Evolutionary conservation across 2,113 vertebrate genomes (phyloP), one percentile per base, ranked within the genome.

Genomic region (Myrmecophaga tridactyla): DNA sequence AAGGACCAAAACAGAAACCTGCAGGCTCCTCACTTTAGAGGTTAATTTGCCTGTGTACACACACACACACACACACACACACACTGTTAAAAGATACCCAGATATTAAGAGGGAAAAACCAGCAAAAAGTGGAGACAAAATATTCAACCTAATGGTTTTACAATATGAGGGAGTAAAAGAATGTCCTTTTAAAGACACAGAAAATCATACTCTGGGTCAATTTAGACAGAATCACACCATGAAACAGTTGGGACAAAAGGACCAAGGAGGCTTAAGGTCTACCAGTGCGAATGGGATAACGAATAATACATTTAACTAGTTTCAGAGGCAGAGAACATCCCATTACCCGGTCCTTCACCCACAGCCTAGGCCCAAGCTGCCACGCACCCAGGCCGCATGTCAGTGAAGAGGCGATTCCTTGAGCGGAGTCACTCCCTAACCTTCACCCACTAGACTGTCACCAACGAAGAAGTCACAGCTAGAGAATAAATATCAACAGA

Each of bases 1-100:
- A 69, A 62, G 31, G 43, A 36, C 53, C 23, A 29, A 70, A 48
- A 48, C 46, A 48, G 10, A 51, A 51, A 51, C 48, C 48, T 51
- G 48, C 48, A 51, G 10, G 48, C 14, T 51, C 48, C 48, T 51
- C 14, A 48, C n/a, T n/a, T n/a, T n/a, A n/a, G n/a, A n/a, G n/a
- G n/a, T n/a, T n/a, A n/a, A n/a, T n/a, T n/a, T n/a, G n/a, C n/a
- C n/a, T n/a, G n/a, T n/a, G n/a, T n/a, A n/a, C n/a, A n/a, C n/a
- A n/a, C 20, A 5, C 20, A 56, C 31, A 8, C 11, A 46, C 1
- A 46, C 0, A 17, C 0, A n/a, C 17, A 25, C 29, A 56, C 36
- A 10, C 6, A 11, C 27, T 1, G 2, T 34, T 25, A 41, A 67
- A 67, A 34, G 41, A 63, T 15, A 9, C 7, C 39, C 14, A 12